A percentile compares a stretch with the other conserved stretches of the same genome.
Conservation (phyloP, 2,113 vertebrate species). For the Amazona guildingii region DNA sequence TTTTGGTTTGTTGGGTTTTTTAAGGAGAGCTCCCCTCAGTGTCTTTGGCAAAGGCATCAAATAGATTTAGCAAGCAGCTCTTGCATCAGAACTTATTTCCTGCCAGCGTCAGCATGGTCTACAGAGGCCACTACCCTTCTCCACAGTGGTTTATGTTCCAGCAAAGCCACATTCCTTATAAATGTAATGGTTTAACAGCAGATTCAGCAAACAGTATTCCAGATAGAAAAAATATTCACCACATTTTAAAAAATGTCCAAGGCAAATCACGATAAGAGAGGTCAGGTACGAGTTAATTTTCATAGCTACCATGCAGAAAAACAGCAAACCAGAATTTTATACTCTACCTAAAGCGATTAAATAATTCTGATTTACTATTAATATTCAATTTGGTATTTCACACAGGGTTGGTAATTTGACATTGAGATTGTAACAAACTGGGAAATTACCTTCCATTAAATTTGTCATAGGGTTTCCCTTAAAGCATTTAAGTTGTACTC, state of each 20-base stretch:
- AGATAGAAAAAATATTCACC: neutral
- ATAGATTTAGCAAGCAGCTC: neutral
- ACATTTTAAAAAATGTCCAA: neutral
- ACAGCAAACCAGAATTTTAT: neutral
- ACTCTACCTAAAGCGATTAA: neutral
- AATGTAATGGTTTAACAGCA: neutral
- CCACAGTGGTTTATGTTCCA: neutral
- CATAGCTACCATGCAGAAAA: neutral
- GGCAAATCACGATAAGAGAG: neutral
- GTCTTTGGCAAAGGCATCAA: neutral
- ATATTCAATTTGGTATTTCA: neutral
- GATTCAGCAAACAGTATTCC: neutral
- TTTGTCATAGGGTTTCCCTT: neutral
- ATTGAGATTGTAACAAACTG: neutral
- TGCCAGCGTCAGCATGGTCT: neutral
- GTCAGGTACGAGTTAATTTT: neutral
- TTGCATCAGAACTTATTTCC: neutral
- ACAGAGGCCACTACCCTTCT: neutral
- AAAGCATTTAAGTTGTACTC: neutral
- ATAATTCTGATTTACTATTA: neutral
- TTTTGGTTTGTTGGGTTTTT: neutral
- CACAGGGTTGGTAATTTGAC: neutral
- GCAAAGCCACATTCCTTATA: neutral
- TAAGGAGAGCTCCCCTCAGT: neutral
- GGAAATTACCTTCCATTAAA: neutral